These are phyloP conservation scores for Lacerta agilis DNA, from an alignment of 2,797 vertebrate genomes.

Conservation along the genomic window DNA sequence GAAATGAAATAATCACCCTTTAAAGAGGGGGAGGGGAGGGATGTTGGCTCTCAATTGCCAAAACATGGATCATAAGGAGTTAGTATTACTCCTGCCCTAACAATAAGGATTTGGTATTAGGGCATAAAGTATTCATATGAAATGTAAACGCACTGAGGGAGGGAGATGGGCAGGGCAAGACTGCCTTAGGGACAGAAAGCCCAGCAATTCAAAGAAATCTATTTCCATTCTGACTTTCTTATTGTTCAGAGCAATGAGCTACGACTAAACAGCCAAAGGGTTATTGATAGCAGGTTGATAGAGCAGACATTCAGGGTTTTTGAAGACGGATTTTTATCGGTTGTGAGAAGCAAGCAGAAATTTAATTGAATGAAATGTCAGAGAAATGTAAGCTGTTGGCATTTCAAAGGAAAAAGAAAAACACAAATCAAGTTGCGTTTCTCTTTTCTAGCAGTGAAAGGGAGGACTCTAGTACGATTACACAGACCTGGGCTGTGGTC, in stretches of 20 bases:
- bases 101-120: neutral
- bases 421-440: neutral
- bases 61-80: neutral
- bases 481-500: neutral
- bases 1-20: neutral
- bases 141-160: neutral
- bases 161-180: neutral
- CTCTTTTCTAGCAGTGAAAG: neutral
- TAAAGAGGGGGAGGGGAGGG: neutral
- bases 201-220: neutral
- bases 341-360: constrained; percentile 7
- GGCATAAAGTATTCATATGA: neutral
- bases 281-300: constrained; percentile 22
- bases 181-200: neutral
- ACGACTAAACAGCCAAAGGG: neutral
- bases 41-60: neutral
- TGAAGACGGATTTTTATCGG: neutral
- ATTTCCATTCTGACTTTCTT: constrained; percentile 5
- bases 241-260: constrained; percentile 7
- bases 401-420: constrained; percentile 14
- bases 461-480: neutral
- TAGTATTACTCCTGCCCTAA: neutral
- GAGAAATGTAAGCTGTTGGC: neutral
- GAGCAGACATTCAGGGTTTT: constrained; percentile 13
- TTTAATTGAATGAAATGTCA: constrained; percentile 30